Base-by-base conservation (phyloP, 2,797 vertebrate genomes). In the Lateolabrax maculatus region DNA sequence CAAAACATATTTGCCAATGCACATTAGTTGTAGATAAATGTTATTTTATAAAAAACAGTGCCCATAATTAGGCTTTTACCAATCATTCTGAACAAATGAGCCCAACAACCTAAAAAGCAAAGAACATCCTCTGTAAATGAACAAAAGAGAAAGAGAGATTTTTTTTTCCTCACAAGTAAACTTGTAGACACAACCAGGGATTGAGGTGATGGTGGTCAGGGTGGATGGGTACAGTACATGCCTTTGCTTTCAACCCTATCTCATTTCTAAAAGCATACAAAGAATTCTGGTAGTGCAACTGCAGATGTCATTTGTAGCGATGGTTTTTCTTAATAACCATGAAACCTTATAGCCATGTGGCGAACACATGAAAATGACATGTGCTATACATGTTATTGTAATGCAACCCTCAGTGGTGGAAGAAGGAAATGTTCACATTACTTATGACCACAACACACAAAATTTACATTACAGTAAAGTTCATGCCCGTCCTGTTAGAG, bases 341-440 rank as follows among this genome's bases (percentile, higher is more conserved):
- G 62, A 84, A 83, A 75, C 67, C 44, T n/a, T 71, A 82, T 52
- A 79, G 71, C 75, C 87, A 81, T 84, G 52, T 83, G 70, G 63
- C 15, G 31, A 80, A 76, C 73, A 81, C 73, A 85, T 84, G 66
- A 67, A 81, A 79, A 80, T 27, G n/a, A 29, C 49, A 80, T 58
- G 15, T 68, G 61, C 43, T 21, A 52, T 34, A 44, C 53, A 60
- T 82, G 77, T 78, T 86, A 84, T 75, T 77, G 84, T 76, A 83
- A 87, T 52, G 27, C 25, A 75, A 87, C 57, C 75, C 34, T 80
- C 19, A 10, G 46, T 2, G 60, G 74, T 29, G 43, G 51, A 84
- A 66, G 56, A 85, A 86, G 79, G 73, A 91, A 87, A 84, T 58
- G 57, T 84, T 84, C 65, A 36, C 27, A 43, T 67, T 56, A 77